Conservation (phyloP, 2,113 vertebrate genomes). For the Microtus oregoni region DNA sequence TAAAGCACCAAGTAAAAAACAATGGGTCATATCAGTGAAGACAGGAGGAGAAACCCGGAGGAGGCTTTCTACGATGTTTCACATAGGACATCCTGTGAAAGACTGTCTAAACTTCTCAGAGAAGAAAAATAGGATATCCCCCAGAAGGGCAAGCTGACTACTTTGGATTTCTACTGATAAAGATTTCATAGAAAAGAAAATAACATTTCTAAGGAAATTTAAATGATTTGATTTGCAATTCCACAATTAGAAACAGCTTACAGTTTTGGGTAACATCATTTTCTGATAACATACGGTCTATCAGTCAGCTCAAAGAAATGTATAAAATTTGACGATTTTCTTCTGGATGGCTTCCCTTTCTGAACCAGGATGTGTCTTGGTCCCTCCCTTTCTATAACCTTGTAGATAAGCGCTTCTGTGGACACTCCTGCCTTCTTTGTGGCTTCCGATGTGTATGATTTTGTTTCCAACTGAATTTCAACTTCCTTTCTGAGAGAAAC, state of each 20-base stretch:
- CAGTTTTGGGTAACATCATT: slow-evolving; percentile 42
- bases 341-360: neutral
- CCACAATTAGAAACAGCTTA: slow-evolving; percentile 61
- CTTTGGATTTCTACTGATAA: slow-evolving; percentile 30
- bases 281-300: slow-evolving; percentile 43
- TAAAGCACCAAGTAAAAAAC: slow-evolving; percentile 25
- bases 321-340: slow-evolving; percentile 57
- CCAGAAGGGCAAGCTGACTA: neutral
- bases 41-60: neutral
- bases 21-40: neutral
- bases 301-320: slow-evolving; percentile 59
- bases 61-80: neutral
- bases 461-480: slow-evolving; percentile 71
- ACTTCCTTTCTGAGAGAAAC: slow-evolving; percentile 61
- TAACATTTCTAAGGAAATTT: slow-evolving; percentile 51
- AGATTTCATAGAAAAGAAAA: neutral
- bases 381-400: slow-evolving; percentile 54
- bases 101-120: neutral
- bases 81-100: neutral
- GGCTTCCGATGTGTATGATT: slow-evolving; percentile 49
- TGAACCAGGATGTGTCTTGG: neutral
- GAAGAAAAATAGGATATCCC: neutral
- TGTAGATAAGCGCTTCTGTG: slow-evolving; percentile 58
- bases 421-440: neutral
- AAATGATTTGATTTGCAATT: slow-evolving; percentile 47